Base-by-base conservation (phyloP, 2,797 vertebrate species). In the Dendrocincla tyrannina region DNA sequence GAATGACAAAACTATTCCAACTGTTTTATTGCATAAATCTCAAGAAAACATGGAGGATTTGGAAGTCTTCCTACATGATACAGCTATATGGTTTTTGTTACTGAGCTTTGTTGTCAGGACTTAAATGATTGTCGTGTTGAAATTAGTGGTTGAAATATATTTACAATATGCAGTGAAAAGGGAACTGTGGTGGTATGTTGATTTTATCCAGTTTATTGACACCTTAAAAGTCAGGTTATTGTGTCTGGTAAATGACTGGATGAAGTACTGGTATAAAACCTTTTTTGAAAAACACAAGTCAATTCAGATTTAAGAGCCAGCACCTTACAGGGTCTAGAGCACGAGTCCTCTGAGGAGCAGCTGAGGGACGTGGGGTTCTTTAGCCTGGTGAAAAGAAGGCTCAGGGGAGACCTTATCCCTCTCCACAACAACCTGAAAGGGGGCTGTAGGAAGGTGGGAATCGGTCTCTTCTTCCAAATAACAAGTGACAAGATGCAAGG, bases 281-380 rank as follows among this genome's bases (percentile, higher is more conserved):
- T 20, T 37, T 23, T 22, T 46, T 32, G 46, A 44, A 63, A 46
- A 13, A 0, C 0, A 0, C 4, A 2, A 27, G 4, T 35, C 25
- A 78, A 69, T 70, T 91, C 47, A 59, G 22, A 28, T 68, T 67
- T 70, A 72, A 72, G n/a, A 56, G 12, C 19, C 33, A 25, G 19
- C 0, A 0, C 7, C 17, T 63, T 35, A 59, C 33, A 14, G 9
- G 6, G 2, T 44, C 9, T 55, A 23, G 15, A 63, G 7, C 5
- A 24, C 9, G 58, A 63, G 7, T 1, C 17, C 44, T 52, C 23
- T 32, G 15, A 80, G 7, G 7, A 75, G 13, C 37, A 47, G 24
- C 24, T 68, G 20, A 68, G 20, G 6, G 5, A 85, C 8, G 19
- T 55, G n/a, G 9, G 18, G 14, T 30, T 68, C 9, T 56, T 74